Base-by-base conservation (phyloP, 2,113 vertebrate genomes). In the Typhlomys cinereus region DNA sequence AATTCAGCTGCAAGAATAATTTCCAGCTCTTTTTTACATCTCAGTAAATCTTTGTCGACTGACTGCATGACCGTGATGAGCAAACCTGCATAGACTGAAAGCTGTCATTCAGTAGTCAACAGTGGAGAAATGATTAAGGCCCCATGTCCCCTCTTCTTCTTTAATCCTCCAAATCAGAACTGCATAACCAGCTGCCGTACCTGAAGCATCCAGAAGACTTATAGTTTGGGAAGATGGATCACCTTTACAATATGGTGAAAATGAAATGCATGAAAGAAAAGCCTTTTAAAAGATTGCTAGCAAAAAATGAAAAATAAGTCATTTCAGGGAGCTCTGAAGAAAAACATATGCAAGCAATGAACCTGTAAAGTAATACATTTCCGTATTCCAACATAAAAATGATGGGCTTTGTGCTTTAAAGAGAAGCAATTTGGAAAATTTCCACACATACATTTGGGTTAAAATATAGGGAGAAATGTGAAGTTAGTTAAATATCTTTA, bases 341-440 rank as follows among this genome's bases (percentile, higher is more conserved):
- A 93, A 97, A 92, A 94, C 88, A 89, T 80, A 92, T 48, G 94
- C 83, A 95, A 91, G 71, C 93, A 90, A 84, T 89, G 90, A 96
- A 97, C 61, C 70, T 93, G 34, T 67, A 95, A 78, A 86, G 84
- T 90, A 91, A 93, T 88, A 96, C 46, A 96, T 97, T 96, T 96
- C 96, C 94, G 95, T 94, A 97, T 86, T 96, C 95, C 87, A 69
- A 94, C 92, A 95, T 94, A 96, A 97, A 97, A 89, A 78, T 48
- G 70, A 88, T 90, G 94, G 95, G 82, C 93, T 89, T 67, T 94
- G 87, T 93, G 83, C 86, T 97, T 97, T 96, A 97, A 95, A 97
- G 95, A 96, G 96, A 96, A 95, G 92, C 79, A 80, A 92, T 91
- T 94, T 97, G 94, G 93, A 98, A 97, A 97, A 76, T 31, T 93